These are phyloP conservation scores for Tragelaphus strepsiceros DNA, from an alignment of 2,113 vertebrate genomes.

Conservation along the genomic window DNA sequence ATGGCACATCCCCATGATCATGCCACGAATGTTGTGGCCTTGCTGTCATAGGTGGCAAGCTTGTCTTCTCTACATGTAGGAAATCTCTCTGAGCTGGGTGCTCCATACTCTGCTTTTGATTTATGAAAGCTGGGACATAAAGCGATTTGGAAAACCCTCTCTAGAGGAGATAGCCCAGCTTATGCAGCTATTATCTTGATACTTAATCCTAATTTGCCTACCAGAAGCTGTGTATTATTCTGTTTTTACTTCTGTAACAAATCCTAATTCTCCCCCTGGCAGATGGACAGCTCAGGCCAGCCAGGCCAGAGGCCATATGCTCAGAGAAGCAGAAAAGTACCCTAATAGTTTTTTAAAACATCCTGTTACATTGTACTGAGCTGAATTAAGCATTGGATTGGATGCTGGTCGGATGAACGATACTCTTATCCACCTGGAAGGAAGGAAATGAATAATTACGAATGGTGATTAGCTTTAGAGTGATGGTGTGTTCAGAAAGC, in stretches of 20 bases:
- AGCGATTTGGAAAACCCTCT: background rate
- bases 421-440: background rate
- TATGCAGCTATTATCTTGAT: background rate
- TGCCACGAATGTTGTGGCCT: background rate
- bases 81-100: background rate
- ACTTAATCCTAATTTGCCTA: background rate
- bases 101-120: background rate
- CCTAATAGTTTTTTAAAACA: background rate
- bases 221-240: background rate
- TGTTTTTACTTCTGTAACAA: background rate
- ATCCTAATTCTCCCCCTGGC: background rate
- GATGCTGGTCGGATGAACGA: background rate
- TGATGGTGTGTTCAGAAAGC: background rate
- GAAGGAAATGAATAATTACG: background rate
- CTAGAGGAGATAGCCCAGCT: background rate
- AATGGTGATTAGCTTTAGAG: background rate
- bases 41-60: background rate
- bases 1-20: background rate
- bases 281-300: background rate
- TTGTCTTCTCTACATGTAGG: background rate
- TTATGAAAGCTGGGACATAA: background rate
- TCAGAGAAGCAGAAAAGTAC: background rate
- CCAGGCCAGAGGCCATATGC: background rate
- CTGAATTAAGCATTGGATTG: background rate
- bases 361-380: background rate